Percentiles rank a stretch among this genome's conserved stretches.
These are phyloP conservation scores for Peromyscus melanophrys DNA, from an alignment of 2,797 vertebrate genomes.

Conservation along the genomic window DNA sequence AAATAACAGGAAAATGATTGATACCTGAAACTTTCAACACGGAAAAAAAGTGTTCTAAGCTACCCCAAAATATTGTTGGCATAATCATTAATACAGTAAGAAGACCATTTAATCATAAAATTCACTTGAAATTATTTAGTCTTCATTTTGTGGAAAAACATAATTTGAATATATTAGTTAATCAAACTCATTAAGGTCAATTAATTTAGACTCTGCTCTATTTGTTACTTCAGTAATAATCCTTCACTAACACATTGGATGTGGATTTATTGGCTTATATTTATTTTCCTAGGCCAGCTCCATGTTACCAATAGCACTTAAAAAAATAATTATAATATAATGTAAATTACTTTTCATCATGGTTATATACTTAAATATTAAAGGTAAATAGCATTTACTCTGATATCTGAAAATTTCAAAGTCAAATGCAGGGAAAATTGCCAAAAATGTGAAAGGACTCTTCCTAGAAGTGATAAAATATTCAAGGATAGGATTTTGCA, in stretches of 20 bases:
- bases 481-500: neutral
- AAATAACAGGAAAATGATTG: neutral
- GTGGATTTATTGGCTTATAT: neutral
- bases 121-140: neutral
- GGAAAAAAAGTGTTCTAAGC: neutral
- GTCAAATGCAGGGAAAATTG: constrained; percentile 49
- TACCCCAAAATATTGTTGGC: neutral
- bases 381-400: constrained; percentile 62
- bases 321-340: constrained; percentile 3
- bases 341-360: constrained; percentile 12
- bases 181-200: neutral
- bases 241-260: constrained; percentile 40
- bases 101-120: neutral
- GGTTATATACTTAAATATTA: constrained; percentile 33
- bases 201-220: constrained; percentile 11
- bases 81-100: neutral
- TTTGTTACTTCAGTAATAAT: constrained; percentile 55
- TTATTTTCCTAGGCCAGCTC: neutral
- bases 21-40: neutral
- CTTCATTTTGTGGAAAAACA: neutral
- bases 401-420: constrained; percentile 59
- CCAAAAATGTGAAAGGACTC: neutral
- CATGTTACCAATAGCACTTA: constrained; percentile 3
- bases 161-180: constrained; percentile 39
- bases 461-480: constrained; percentile 30